A percentile compares a stretch with the other conserved stretches of the same genome.
Conservation (phyloP, 2,113 vertebrate species). For the Manacus vitellinus region DNA sequence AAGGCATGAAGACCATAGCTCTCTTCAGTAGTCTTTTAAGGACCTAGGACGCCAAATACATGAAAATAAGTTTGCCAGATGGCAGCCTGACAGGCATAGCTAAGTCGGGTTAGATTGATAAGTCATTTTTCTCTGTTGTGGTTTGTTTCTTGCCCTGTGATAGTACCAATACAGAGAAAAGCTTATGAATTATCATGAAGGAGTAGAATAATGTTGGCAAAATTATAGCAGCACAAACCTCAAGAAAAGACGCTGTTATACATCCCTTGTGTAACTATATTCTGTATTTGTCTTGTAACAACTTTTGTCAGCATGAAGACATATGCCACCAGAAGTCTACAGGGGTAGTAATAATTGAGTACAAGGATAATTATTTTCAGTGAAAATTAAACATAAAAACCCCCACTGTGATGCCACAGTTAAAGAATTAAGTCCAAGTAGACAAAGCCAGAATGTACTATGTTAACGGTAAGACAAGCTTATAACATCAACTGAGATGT, state of each 20-base stretch:
- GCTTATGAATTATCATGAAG: neutral
- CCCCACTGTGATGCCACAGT: neutral
- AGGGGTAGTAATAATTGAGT: neutral
- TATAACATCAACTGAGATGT: rapidly evolving
- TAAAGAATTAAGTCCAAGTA: neutral
- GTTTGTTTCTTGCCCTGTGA: neutral
- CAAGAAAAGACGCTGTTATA: neutral
- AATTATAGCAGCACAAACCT: neutral
- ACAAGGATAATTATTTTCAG: neutral
- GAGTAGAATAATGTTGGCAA: neutral
- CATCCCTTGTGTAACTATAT: neutral
- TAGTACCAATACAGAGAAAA: neutral
- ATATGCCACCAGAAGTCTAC: neutral
- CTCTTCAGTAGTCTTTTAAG: neutral
- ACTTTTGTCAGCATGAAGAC: neutral
- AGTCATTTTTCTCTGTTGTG: neutral
- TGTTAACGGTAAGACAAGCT: neutral
- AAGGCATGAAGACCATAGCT: neutral
- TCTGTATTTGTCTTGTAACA: neutral
- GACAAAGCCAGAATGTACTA: neutral
- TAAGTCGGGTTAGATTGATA: neutral
- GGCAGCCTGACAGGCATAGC: neutral
- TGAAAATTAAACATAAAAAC: neutral
- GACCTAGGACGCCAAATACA: neutral
- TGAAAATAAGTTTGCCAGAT: neutral